A percentile compares a stretch with the other conserved stretches of the same genome.
Conservation (phyloP, 1,140 invertebrate species). For the Neelides sp. region DNA sequence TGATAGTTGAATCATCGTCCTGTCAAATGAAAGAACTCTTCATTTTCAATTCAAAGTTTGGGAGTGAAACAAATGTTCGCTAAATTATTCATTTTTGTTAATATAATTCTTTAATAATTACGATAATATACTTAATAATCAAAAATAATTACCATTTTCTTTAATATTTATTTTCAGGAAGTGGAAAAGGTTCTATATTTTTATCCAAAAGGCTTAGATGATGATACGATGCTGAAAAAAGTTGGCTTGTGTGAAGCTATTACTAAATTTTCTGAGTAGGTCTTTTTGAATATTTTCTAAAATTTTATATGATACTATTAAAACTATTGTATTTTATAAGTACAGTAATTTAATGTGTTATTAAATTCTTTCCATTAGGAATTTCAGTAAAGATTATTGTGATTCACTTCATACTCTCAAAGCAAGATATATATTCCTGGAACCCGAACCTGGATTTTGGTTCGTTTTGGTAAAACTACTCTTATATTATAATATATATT, state of each 20-base stretch:
- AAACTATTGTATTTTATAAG: not conserved
- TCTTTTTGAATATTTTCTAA: conserved; percentile 8
- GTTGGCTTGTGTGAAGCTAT: conserved; percentile 84
- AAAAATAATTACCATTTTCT: not conserved
- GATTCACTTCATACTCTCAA: conserved; percentile 79
- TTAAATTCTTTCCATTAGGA: conserved; percentile 47
- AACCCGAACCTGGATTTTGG: conserved; percentile 77
- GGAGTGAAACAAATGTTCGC: conserved; percentile 12
- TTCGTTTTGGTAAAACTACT: conserved; percentile 65
- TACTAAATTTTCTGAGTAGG: conserved; percentile 80
- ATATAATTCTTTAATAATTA: conserved; percentile 4
- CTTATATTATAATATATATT: conserved; percentile 3
- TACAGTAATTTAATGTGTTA: not conserved
- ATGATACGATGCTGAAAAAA: conserved; percentile 73
- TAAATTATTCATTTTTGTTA: not conserved
- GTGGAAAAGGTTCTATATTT: conserved; percentile 69
- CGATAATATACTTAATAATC: conserved; percentile 10
- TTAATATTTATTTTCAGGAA: conserved; percentile 51
- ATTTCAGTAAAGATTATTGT: conserved; percentile 66
- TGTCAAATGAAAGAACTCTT: conserved; percentile 11
- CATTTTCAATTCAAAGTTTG: conserved; percentile 19
- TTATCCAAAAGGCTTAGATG: conserved; percentile 64
- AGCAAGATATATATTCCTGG: conserved; percentile 68
- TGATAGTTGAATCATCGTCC: too few species aligned
- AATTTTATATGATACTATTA: not conserved